Evolutionary conservation across 2,888 invertebrate species (phyloP), one percentile per base, ranked within the genome.

Genomic region (Eudasyphora cyanicolor): DNA sequence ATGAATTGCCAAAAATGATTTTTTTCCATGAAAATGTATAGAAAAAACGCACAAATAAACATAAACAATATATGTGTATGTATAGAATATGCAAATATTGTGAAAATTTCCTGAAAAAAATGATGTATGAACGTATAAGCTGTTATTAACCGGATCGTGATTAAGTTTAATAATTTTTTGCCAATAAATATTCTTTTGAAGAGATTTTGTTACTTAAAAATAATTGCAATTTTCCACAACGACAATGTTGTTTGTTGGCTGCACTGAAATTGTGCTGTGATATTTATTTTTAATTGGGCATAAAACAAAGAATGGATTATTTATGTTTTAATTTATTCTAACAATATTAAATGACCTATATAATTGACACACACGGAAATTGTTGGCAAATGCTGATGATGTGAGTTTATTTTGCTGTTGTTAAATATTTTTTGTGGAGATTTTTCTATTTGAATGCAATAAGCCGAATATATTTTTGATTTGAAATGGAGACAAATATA

Each of bases 271-370:
- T 17, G 21, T 21, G 19, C 21, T 5, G 64, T 17, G n/a, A n/a
- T 64, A 21, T 64, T 64, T 64, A 64, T 64, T 35, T 19, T 35
- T n/a, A n/a, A 62, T 35, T 19, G 64, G 35, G 35, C n/a, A n/a
- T n/a, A n/a, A 64, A 12, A 60, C 12, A 64, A 64, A 38, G 64
- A 32, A 35, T 64, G 38, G 64, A 64, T 64, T 64, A 64, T 64
- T 64, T 64, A 38, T 64, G 64, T 64, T 64, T 64, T 64, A 64
- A 64, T 64, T 64, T 64, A 64, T 17, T 35, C 64, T 64, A 64
- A 64, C 35, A 64, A 64, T 19, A 64, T 64, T 64, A 64, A 64
- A 64, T 64, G 64, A 64, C 64, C 64, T 38, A 64, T 64, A 64
- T 21, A 64, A 64, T 38, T 64, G 64, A 35, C 64, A 32, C 62